Evolutionary conservation across 2,797 vertebrate genomes (phyloP).

Genomic region (Megaceryle alcyon): DNA sequence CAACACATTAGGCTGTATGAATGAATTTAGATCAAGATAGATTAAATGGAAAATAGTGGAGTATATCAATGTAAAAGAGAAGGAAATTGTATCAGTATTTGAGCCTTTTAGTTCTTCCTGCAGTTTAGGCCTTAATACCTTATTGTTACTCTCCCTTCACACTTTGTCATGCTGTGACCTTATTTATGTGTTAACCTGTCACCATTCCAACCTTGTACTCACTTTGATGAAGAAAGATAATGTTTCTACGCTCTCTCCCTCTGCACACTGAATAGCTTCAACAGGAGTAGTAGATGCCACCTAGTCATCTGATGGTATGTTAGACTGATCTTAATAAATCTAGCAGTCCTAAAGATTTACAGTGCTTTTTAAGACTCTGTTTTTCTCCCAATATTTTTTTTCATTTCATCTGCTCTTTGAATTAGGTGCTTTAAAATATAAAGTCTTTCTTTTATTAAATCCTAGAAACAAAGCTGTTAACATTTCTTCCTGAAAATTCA

Average conservation of each 20-base stretch:
- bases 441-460: not conserved
- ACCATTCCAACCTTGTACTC: not conserved
- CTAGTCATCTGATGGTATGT: not conserved
- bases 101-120: not conserved
- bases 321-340: not conserved
- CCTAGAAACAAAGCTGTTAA: not conserved
- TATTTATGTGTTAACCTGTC: not conserved
- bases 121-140: not conserved
- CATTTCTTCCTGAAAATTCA: not conserved
- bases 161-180: not conserved
- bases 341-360: not conserved
- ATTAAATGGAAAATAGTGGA: not conserved
- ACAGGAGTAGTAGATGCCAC: not conserved
- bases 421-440: not conserved
- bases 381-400: not conserved
- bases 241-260: not conserved
- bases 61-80: not conserved
- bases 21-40: not conserved
- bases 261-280: not conserved
- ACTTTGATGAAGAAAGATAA: not conserved
- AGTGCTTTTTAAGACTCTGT: not conserved
- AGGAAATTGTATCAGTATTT: not conserved
- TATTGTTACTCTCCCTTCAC: not conserved
- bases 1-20: not conserved
- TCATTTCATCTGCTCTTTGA: not conserved